Evolutionary conservation across 2,113 vertebrate genomes (phyloP), one percentile per base, ranked within the genome.

Genomic region (Mustela lutreola): DNA sequence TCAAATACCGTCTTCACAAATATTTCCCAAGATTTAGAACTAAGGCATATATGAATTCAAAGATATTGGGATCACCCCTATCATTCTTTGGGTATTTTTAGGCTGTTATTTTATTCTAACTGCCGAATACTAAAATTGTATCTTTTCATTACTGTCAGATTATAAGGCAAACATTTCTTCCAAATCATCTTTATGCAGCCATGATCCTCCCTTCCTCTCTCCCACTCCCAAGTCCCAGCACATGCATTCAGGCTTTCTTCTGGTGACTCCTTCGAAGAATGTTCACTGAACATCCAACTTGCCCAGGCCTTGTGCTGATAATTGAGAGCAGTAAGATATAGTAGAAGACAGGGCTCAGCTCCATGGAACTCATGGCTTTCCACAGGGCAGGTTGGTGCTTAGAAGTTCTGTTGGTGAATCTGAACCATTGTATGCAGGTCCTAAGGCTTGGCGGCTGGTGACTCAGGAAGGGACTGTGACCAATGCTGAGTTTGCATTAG

Each of bases 311-410:
- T 75, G 48, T 39, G 63, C 28, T 16, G 14, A 33, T 26, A 31
- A 9, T 42, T 1, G 5, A 11, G 56, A 45, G 4, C 28, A 50
- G 10, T 24, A 45, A 31, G 65, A 14, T 4, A 1, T 9, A 10
- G 48, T 2, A 6, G 79, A 45, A 60, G 63, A 3, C 8, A 4
- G 0, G 6, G 33, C 26, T 26, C 28, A 16, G 67, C 87, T 50
- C 6, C 5, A 0, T 18, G 67, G 50, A n/a, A 36, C n/a, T 60
- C 10, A 2, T 0, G 12, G 26, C 4, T 36, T 36, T 7, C 22
- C 4, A 1, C 1, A 5, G 36, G 26, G 6, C 22, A 7, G 21
- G 1, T 2, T 0, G 45, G 33, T 9, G 26, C 58, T 19, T 39
- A 15, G 70, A 42, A 19, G 9, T 22, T 79, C 62, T 65, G 75